phyloP scores from a whole-genome alignment of 2,797 vertebrate genomes.

The Fistularia tabacaria region DNA sequence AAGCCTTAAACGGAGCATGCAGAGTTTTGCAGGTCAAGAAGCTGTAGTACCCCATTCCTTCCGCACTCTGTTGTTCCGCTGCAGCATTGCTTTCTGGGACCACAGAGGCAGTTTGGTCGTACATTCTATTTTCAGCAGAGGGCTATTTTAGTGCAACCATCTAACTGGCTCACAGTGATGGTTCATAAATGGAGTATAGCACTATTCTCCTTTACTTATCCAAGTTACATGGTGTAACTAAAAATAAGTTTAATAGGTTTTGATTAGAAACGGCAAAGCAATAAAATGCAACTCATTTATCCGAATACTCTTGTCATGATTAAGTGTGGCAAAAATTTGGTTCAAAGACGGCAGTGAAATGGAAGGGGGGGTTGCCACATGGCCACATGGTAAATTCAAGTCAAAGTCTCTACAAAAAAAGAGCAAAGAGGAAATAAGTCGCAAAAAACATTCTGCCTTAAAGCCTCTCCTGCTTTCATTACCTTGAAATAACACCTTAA shows the following conservation, averaged over 20 bases:
- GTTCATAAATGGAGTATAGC: constrained; percentile 13
- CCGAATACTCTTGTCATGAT: constrained; percentile 1
- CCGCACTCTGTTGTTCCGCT: constrained; percentile 20
- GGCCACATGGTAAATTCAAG: constrained; percentile 40
- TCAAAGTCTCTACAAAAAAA: constrained; percentile 37
- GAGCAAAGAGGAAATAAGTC: constrained; percentile 44
- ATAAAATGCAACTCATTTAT: no score
- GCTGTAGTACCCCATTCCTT: constrained; percentile 38
- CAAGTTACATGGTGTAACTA: constrained; percentile 11
- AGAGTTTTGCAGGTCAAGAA: constrained; percentile 45
- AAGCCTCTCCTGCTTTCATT: constrained; percentile 24
- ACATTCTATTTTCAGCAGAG: constrained; percentile 17
- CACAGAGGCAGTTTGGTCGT: constrained; percentile 39
- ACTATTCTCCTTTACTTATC: constrained; percentile 16
- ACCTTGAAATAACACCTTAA: constrained; percentile 49
- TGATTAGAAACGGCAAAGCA: no score
- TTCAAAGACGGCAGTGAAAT: constrained; percentile 33
- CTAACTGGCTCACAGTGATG: constrained; percentile 1
- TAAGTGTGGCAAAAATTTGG: constrained; percentile 20
- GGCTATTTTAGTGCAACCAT: neutral
- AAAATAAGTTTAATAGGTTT: constrained; percentile 10
- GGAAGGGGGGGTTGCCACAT: constrained; percentile 18
- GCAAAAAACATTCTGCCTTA: constrained; percentile 36
- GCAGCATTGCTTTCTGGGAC: constrained; percentile 31
- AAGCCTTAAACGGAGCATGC: constrained; percentile 56